phyloP scores from a whole-genome alignment of 2,797 vertebrate genomes.

The Garrulus glandarius region DNA sequence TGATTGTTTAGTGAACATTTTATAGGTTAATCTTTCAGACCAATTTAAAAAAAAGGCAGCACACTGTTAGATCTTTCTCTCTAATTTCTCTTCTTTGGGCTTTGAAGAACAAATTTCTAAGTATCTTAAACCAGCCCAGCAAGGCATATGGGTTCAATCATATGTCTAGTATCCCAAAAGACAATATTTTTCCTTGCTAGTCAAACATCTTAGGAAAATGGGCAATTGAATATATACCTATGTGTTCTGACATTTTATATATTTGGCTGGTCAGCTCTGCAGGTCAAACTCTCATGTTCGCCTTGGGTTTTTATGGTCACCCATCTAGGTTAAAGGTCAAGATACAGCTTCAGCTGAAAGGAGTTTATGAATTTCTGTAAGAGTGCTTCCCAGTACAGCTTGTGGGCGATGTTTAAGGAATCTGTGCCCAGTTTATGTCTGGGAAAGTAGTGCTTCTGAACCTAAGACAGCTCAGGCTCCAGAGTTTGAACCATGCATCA shows the following conservation, averaged over 20 bases:
- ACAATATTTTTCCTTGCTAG: background rate
- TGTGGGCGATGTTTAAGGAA: background rate
- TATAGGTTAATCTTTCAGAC: background rate
- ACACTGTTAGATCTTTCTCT: background rate
- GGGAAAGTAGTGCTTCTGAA: background rate
- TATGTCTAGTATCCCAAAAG: background rate
- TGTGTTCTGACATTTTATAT: background rate
- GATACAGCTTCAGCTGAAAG: background rate
- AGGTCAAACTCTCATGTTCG: accelerated
- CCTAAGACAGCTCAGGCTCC: background rate
- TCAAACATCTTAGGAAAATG: background rate
- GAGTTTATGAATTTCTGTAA: background rate
- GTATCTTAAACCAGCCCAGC: background rate
- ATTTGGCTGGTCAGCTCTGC: background rate
- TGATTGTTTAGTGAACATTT: background rate
- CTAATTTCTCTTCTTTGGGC: background rate
- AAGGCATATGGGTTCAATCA: background rate
- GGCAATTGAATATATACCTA: background rate
- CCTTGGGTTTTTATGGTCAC: background rate
- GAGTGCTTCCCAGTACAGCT: accelerated
- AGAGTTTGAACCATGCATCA: background rate
- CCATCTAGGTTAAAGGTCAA: background rate
- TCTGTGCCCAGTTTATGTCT: background rate
- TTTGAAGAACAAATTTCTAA: background rate
- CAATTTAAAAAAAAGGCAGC: background rate